These are phyloP conservation scores for Melanotaenia nigrans DNA, from an alignment of 2,797 vertebrate genomes.

Conservation along the genomic window DNA sequence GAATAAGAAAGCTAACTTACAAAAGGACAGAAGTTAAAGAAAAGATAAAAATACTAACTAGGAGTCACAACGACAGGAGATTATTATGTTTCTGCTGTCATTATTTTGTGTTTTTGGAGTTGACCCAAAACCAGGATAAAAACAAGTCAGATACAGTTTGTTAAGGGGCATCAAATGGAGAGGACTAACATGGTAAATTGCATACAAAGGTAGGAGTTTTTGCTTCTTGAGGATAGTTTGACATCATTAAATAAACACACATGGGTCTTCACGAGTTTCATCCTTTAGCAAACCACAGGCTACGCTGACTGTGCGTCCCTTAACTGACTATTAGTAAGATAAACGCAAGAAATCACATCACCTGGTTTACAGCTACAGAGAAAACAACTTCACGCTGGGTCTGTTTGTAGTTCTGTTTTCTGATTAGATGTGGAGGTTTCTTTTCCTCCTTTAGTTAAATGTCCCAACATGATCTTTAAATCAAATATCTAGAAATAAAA, in stretches of 20 bases:
- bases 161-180: constrained; percentile 20
- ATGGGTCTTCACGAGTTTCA: neutral
- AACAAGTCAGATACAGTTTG: constrained; percentile 26
- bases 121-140: constrained; percentile 2
- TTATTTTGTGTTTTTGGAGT: constrained; percentile 14
- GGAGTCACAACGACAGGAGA: constrained; percentile 21
- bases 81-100: constrained; percentile 11
- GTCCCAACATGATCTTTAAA: neutral
- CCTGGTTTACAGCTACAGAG: neutral
- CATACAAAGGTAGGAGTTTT: constrained; percentile 6
- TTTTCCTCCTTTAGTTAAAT: constrained; percentile 9
- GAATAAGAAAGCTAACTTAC: constrained; percentile 1
- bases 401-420: constrained; percentile 13
- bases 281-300: constrained; percentile 11
- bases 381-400: neutral
- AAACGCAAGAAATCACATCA: neutral
- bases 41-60: constrained; percentile 28
- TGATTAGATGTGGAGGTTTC: neutral
- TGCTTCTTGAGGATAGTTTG: constrained; percentile 14
- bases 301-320: constrained; percentile 2
- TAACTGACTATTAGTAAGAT: constrained; percentile 12
- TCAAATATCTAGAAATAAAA: neutral
- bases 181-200: constrained; percentile 2
- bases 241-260: constrained; percentile 34
- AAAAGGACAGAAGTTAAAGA: constrained; percentile 23